Percentiles rank a stretch among this genome's conserved stretches.
Conservation (phyloP, 1,140 invertebrate genomes). For the Lepidurus arcticus region DNA sequence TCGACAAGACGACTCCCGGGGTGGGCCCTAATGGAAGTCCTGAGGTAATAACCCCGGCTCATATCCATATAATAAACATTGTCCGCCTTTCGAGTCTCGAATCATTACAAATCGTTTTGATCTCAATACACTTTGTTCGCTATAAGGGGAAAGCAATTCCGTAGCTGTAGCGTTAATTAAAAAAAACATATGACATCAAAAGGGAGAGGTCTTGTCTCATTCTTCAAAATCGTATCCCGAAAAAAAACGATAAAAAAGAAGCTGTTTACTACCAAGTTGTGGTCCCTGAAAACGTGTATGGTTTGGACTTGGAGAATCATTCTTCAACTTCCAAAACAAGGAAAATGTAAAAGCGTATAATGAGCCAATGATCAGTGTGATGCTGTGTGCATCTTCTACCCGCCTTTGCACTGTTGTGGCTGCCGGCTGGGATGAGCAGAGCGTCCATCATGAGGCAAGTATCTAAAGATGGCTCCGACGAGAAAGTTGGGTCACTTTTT, state of each 20-base stretch:
- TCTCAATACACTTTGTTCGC: background rate
- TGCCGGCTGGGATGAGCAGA: background rate
- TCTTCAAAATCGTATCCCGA: no score
- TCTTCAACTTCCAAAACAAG: no score
- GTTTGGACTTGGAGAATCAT: no score
- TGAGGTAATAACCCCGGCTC: background rate
- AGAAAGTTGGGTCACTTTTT: constrained; percentile 20
- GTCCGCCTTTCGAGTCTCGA: background rate
- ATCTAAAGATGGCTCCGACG: background rate
- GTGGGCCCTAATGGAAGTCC: constrained; percentile 3
- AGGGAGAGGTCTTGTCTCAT: no score
- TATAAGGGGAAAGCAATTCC: no score
- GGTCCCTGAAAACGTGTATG: background rate
- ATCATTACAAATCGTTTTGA: background rate
- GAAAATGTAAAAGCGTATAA: background rate
- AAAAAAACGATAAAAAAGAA: no score
- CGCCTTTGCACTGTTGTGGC: constrained; percentile 16
- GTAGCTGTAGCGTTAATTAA: no score
- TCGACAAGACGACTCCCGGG: constrained; percentile 13
- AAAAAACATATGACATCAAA: no score
- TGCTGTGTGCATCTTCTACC: background rate
- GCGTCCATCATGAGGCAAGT: background rate
- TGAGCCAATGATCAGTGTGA: background rate
- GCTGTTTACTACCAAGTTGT: no score
- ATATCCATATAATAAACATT: no score